Evolutionary conservation across 2,888 invertebrate species (phyloP), one percentile per base, ranked within the genome.

Genomic region (Aethes cnicana): DNA sequence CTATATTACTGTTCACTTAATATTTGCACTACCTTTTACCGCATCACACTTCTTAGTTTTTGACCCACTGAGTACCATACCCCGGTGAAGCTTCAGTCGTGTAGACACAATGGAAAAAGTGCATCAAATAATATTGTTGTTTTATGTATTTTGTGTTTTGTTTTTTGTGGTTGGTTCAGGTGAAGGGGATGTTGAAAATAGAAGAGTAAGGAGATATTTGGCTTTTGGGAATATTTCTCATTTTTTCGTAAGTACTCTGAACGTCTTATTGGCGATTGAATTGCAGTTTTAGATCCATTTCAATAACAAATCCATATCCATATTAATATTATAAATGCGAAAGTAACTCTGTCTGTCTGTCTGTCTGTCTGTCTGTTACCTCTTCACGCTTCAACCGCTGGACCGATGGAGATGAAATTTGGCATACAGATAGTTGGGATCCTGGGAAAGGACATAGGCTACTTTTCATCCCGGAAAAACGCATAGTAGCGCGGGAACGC

Each of bases 241-340:
- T 37, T 81, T 85, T 56, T 86, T 79, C 54, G 85, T 87, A 64
- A 87, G 87, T 86, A 11, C 21, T 14, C 26, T 12, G 36, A 37
- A 49, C 4, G 3, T 30, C 1, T 18, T 17, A 4, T n/a, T 35
- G 18, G n/a, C 4, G 8, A n/a, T 18, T 4, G 4, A 3, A n/a
- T n/a, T n/a, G n/a, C n/a, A n/a, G n/a, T n/a, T n/a, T n/a, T n/a
- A n/a, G n/a, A n/a, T n/a, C n/a, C n/a, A n/a, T n/a, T n/a, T n/a
- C n/a, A n/a, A n/a, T n/a, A n/a, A n/a, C n/a, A n/a, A n/a, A n/a
- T n/a, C n/a, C n/a, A n/a, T n/a, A n/a, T n/a, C n/a, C n/a, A n/a
- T n/a, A n/a, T n/a, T n/a, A n/a, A n/a, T n/a, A n/a, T n/a, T n/a
- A n/a, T n/a, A n/a, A n/a, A n/a, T n/a, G n/a, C n/a, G n/a, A n/a